Base-by-base conservation (phyloP, 2,797 vertebrate genomes). In the Pterois miles region DNA sequence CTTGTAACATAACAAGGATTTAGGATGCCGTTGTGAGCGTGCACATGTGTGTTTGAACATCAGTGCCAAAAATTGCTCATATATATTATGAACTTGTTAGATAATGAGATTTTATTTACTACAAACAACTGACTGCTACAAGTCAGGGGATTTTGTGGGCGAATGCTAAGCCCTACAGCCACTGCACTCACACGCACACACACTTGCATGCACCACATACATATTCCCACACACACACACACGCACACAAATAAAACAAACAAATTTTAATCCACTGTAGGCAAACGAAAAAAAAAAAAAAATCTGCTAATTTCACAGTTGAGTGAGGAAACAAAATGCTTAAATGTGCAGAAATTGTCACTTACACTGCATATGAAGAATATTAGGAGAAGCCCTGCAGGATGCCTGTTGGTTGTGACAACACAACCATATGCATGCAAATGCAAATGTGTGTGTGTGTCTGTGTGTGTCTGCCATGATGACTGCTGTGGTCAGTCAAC, bases 261-360 rank as follows among this genome's bases (percentile, higher is more conserved):
- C 53, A 65, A 56, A 54, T 75, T 85, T 84, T 74, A 88, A 91
- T 84, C 72, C 84, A 88, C 75, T 80, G 84, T 73, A 70, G 75
- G 89, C 80, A 87, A 86, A 65, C 43, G 86, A 89, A 85, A 78
- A 38, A 65, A 48, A 87, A 89, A 85, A 78, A 38, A 85, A 87
- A 75, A 88, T 80, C 74, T 78, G 74, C 86, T 91, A 91, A 94
- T 94, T 94, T 93, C 89, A 94, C 73, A 89, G 83, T 81, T 60
- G 85, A 83, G 31, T 85, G 82, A 88, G 71, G 80, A 89, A 92
- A 93, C 86, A 89, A 94, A 93, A 92, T 88, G 88, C 89, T 88
- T 89, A 91, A 93, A 93, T 82, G 80, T 89, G 86, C 84, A 93
- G 74, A 89, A 94, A 93, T 78, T 73, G 86, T 90, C 82, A 88